Base-by-base conservation (phyloP, 2,113 vertebrate species). In the Chloebia gouldiae region DNA sequence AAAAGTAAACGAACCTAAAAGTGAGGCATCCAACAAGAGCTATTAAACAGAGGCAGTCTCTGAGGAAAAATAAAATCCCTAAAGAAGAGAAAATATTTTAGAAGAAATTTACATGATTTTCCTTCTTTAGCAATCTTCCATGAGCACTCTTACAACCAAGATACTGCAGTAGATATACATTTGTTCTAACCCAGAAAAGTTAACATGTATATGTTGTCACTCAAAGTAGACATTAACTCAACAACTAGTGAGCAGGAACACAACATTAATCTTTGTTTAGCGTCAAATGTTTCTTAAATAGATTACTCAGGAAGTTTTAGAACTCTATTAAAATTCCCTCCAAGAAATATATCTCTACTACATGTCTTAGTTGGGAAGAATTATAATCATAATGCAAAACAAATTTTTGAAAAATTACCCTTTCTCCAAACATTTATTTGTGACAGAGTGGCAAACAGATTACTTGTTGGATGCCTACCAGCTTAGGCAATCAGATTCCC, bases 181-280 rank as follows among this genome's bases (percentile, higher is more conserved):
- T 54, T 64, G 7, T 20, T 87, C 35, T 42, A 90, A 76, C 10
- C 5, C 31, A 79, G 33, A 60, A 47, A 63, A 81, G 27, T 75
- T 79, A 33, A 28, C 42, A 47, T 39, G 11, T 51, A 8, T 64
- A n/a, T 17, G 11, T n/a, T 81, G 50, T 51, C 79, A 86, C 50
- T 72, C 33, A 77, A 95, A 93, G 49, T 8, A 77, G 35, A 65
- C 75, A 81, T 81, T 78, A 88, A 78, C 65, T 91, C 2, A 9
- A 70, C 39, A 61, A 49, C 69, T 81, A 53, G 49, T 59, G 65
- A 93, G 42, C 61, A 87, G 51, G 90, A 88, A 44, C 53, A 77
- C 53, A 90, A 60, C 42, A 90, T 80, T 69, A 63, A 94, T 93
- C 88, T 93, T 87, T 69, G 54, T 73, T 95, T 80, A 92, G 9